Conservation (phyloP, 2,888 invertebrate genomes). For the Coleophora flavipennella region DNA sequence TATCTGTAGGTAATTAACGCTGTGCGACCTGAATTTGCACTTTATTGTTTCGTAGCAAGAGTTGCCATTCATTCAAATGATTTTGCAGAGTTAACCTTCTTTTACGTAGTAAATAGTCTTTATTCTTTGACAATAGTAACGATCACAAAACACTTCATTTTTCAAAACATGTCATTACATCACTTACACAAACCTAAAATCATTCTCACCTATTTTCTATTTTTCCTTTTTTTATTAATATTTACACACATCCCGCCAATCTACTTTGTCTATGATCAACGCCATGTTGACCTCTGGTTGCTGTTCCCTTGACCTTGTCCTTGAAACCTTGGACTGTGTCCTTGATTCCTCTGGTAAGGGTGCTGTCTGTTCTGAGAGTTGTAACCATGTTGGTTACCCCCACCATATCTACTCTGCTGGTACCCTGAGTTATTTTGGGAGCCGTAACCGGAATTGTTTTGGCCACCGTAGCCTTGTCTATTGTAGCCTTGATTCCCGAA, state of each 20-base stretch:
- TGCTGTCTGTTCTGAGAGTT: conserved; percentile 6
- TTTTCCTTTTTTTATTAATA: background rate
- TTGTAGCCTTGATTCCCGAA: conserved; percentile 11
- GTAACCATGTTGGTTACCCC: conserved; percentile 16
- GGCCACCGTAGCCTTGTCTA: conserved; percentile 10
- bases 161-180: too few species aligned
- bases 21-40: too few species aligned
- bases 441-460: conserved; percentile 11
- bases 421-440: conserved; percentile 3
- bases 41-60: too few species aligned
- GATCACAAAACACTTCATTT: too few species aligned
- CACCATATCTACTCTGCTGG: conserved; percentile 16
- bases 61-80: too few species aligned
- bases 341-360: background rate
- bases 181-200: too few species aligned
- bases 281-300: conserved; percentile 2
- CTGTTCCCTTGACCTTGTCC: background rate
- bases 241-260: background rate
- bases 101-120: too few species aligned
- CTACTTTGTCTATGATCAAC: conserved; percentile 1
- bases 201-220: background rate
- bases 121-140: too few species aligned
- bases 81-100: too few species aligned
- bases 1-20: too few species aligned
- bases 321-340: background rate